phyloP scores from a whole-genome alignment of 2,113 vertebrate genomes.

The Fregata magnificens region DNA sequence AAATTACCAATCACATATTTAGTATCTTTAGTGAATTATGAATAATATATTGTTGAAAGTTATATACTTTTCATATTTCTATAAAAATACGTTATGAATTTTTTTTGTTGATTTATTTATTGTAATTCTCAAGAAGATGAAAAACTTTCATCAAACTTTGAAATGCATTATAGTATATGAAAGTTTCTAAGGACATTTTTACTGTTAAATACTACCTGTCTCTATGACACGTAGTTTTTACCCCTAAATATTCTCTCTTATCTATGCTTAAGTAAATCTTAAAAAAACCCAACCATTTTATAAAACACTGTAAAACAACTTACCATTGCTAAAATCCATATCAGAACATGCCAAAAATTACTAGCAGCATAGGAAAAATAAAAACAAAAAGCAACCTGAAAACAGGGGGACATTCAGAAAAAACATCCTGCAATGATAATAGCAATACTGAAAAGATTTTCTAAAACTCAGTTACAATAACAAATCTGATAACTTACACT shows the following conservation, averaged over 20 bases:
- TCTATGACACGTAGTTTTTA: background rate
- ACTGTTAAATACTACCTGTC: background rate
- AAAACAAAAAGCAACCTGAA: background rate
- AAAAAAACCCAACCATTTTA: background rate
- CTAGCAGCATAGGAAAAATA: background rate
- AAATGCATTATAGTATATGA: background rate
- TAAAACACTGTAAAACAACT: background rate
- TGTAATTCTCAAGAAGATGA: background rate
- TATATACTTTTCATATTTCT: background rate
- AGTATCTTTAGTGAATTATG: background rate
- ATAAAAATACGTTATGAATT: background rate
- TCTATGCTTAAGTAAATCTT: background rate
- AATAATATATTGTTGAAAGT: background rate
- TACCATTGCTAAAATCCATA: background rate
- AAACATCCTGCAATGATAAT: background rate
- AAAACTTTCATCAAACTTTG: background rate
- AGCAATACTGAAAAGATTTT: background rate
- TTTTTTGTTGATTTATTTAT: background rate
- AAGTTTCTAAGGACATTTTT: background rate
- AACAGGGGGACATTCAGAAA: background rate
- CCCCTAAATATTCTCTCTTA: background rate
- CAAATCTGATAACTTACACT: background rate
- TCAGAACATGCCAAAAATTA: background rate
- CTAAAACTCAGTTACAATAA: background rate
- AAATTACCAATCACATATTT: background rate